Base-by-base conservation (phyloP, 2,888 invertebrate genomes). In the Microplitis manilae region DNA sequence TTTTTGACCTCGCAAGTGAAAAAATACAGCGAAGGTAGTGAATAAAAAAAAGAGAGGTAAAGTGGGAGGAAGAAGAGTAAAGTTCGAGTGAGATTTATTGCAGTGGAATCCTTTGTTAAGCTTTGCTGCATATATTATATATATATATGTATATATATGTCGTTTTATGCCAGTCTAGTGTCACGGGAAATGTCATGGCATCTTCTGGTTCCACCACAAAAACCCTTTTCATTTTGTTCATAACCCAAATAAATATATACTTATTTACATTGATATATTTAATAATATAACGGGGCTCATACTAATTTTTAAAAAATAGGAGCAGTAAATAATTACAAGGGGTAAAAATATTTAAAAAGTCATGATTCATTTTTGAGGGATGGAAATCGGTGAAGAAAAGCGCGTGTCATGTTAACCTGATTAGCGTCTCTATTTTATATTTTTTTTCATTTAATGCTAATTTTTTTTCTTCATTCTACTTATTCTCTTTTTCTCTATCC, bases 11-110 rank as follows among this genome's bases (percentile, higher is more conserved):
- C 77, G 74, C 39, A 38, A 72, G 71, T n/a, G 50, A 15, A 50
- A 40, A 15, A n/a, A 65, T 30, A 30, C 4, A 30, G 30, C 30
- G 30, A 30, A 30, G 30, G 30, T 30, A 50, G 67, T 65, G 60
- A 40, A 50, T 7, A 13, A 20, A 15, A 13, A 59, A 59, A 13
- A 8, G 38, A 30, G 13, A 13, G n/a, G 71, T 60, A 8, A 0
- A 59, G 71, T 50, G 68, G 17, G 68, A 59, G 20, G 39, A 50
- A 6, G 30, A 30, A 30, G 30, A 30, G n/a, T 15, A 40, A 68
- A 20, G 68, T 15, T 68, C 50, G 41, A 17, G 40, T 41, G 71
- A 87, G 86, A 87, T 87, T 87, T 87, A 87, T 87, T 81, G 83
- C 78, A 73, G 73, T 77, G 77, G 71, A 50, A 79, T 75, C 81